Conservation (phyloP, 1,140 invertebrate species). For the Ooceraea biroi region DNA sequence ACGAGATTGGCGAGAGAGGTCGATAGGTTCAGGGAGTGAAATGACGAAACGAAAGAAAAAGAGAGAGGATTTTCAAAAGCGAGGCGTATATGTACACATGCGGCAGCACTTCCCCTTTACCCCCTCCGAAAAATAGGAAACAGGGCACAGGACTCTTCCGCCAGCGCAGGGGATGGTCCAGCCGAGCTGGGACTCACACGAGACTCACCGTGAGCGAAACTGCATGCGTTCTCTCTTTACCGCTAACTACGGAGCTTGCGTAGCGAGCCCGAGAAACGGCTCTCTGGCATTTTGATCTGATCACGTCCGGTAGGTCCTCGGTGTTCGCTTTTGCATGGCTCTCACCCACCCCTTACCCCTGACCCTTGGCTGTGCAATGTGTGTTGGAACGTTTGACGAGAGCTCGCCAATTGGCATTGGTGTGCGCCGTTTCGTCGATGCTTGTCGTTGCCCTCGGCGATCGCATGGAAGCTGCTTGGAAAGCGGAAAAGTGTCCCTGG, state of each 20-base stretch:
- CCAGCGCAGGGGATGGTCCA: conserved; percentile 53
- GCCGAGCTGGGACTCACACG: conserved; percentile 61
- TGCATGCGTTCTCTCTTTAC: conserved; percentile 75
- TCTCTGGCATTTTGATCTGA: conserved; percentile 42
- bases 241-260: conserved; percentile 42
- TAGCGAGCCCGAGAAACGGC: conserved; percentile 34
- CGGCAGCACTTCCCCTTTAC: conserved; percentile 50
- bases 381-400: conserved; percentile 37
- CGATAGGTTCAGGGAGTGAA: conserved; percentile 2
- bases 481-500: conserved; percentile 28
- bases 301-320: conserved; percentile 53
- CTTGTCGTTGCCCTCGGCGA: conserved; percentile 27
- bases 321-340: conserved; percentile 59
- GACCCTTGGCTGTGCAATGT: background rate
- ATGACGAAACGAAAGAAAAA: background rate
- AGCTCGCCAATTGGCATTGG: conserved; percentile 5
- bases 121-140: conserved; percentile 54
- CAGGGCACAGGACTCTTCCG: conserved; percentile 56
- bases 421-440: background rate
- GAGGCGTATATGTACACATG: conserved; percentile 3
- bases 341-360: background rate
- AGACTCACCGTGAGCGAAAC: conserved; percentile 80
- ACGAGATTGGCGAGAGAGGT: conserved; percentile 7
- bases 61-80: background rate
- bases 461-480: conserved; percentile 2